Evolutionary conservation across 2,888 invertebrate species (phyloP).

Genomic region (Pachliopta kotzebuea): DNA sequence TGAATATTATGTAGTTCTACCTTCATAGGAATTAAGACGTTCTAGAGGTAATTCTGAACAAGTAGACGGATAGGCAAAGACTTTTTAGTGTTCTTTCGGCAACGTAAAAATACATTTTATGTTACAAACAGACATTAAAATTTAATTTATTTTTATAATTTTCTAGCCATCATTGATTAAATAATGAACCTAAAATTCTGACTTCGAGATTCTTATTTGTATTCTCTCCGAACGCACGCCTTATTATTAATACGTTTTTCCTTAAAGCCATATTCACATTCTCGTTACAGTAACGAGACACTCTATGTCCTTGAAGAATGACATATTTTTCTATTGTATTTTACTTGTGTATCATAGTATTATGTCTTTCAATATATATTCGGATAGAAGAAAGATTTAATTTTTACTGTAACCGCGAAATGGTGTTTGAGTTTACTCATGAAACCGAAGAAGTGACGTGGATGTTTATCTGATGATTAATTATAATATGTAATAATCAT

Average conservation of each 20-base stretch:
- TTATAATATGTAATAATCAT: too few relatives aligned
- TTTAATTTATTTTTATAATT: too few relatives aligned
- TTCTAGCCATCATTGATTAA: not conserved
- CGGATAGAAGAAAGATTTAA: not conserved
- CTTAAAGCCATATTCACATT: not conserved
- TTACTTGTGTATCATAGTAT: not conserved
- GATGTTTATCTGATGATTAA: too few relatives aligned
- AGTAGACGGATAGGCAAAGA: too few relatives aligned
- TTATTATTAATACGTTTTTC: not conserved
- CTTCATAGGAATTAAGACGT: too few relatives aligned
- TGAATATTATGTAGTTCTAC: too few relatives aligned
- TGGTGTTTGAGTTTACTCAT: not conserved
- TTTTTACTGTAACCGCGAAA: not conserved
- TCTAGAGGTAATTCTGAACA: too few relatives aligned
- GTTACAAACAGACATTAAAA: too few relatives aligned
- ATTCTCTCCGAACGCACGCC: not conserved
- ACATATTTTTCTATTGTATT: slow-evolving; percentile 1
- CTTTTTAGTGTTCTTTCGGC: too few relatives aligned
- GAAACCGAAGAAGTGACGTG: too few relatives aligned
- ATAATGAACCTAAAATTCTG: not conserved
- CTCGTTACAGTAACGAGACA: not conserved
- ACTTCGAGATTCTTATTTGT: not conserved
- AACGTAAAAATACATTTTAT: too few relatives aligned
- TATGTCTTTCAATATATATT: not conserved
- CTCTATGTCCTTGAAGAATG: not conserved